These are phyloP conservation scores for Orientallactaga bullata DNA, from an alignment of 2,113 vertebrate species.

Conservation along the genomic window DNA sequence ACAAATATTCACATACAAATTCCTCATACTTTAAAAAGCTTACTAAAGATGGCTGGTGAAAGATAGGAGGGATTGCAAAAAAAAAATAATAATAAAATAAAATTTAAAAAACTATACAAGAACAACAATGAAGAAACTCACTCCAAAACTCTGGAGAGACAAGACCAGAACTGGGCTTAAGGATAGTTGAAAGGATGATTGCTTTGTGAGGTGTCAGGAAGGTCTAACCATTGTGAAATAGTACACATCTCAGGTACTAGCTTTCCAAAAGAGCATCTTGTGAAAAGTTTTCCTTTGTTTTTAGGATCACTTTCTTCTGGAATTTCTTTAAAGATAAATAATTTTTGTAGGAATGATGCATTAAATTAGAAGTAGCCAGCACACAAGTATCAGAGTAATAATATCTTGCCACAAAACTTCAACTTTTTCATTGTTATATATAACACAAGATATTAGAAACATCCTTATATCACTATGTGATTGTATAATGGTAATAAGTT, in stretches of 20 bases:
- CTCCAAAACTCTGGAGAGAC: background rate
- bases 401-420: slow-evolving; percentile 8
- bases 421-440: background rate
- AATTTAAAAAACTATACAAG: background rate
- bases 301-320: background rate
- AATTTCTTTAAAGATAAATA: slow-evolving; percentile 3
- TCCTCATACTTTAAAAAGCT: slow-evolving; percentile 1
- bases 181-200: background rate
- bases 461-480: background rate
- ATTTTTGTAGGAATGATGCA: background rate
- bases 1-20: slow-evolving; percentile 30
- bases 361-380: background rate
- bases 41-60: background rate
- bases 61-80: background rate
- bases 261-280: background rate
- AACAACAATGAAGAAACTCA: background rate
- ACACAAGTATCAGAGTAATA: background rate
- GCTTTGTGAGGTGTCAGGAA: background rate
- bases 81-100: background rate
- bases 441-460: background rate
- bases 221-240: background rate
- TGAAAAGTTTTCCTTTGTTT: slow-evolving; percentile 16
- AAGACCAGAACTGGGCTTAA: background rate
- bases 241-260: accelerated
- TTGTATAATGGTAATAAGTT: slow-evolving; percentile 37